phyloP scores from a whole-genome alignment of 1,140 invertebrate species.

The Scaptomyza hsui region DNA sequence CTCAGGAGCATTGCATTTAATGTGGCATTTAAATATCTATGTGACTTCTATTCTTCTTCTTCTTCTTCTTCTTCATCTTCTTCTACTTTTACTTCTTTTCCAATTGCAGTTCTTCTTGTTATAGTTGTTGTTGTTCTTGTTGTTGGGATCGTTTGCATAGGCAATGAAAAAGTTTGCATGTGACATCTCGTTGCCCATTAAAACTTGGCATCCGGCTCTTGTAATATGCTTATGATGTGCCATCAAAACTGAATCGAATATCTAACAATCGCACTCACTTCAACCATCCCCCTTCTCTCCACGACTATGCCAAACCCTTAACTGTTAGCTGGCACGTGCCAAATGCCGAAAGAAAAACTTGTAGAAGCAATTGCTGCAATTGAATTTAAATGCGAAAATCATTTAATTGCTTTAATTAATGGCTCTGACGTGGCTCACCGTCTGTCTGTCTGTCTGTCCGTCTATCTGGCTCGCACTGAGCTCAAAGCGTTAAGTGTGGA shows the following conservation, averaged over 20 bases:
- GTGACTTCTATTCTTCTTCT: conserved; percentile 20
- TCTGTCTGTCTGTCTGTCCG: too few relatives aligned
- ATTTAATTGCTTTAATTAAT: conserved; percentile 80
- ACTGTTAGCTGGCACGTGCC: conserved; percentile 28
- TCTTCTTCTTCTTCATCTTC: background rate
- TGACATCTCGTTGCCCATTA: conserved; percentile 36
- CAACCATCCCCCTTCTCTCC: background rate
- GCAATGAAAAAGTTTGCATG: conserved; percentile 59
- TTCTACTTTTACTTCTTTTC: background rate
- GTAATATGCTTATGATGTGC: conserved; percentile 46
- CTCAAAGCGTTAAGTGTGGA: conserved; percentile 10
- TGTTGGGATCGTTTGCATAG: conserved; percentile 64
- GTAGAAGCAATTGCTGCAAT: conserved; percentile 39
- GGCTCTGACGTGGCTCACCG: conserved; percentile 30
- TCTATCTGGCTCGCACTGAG: background rate
- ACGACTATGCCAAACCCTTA: background rate
- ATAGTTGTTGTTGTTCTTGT: conserved; percentile 3
- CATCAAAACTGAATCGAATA: conserved; percentile 22
- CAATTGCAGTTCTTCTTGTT: conserved; percentile 20
- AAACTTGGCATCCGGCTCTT: conserved; percentile 30
- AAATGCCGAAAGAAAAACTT: background rate
- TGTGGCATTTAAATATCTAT: conserved; percentile 60
- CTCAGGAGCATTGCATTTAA: conserved; percentile 54
- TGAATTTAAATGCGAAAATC: conserved; percentile 71
- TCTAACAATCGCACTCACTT: background rate